Evolutionary conservation across 2,888 invertebrate genomes (phyloP).

Genomic region (Trachelus stipa): DNA sequence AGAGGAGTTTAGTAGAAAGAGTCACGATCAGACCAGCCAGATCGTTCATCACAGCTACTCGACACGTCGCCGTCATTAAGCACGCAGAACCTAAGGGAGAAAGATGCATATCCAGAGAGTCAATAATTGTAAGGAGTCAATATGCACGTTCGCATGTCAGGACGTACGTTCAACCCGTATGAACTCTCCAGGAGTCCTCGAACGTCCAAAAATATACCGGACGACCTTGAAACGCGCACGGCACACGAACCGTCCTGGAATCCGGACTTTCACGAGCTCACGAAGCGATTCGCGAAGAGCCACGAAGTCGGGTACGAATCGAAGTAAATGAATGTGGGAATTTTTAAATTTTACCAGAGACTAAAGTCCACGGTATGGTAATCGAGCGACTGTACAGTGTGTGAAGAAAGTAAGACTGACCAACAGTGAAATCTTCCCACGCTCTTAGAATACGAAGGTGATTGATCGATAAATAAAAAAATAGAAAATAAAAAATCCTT

Average conservation of each 20-base stretch:
- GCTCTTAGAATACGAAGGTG: too few species aligned
- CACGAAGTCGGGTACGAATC: neutral
- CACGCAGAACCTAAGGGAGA: neutral
- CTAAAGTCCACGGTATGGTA: neutral
- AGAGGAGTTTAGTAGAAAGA: neutral
- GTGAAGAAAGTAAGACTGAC: neutral
- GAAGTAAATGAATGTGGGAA: neutral
- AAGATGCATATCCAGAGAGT: neutral
- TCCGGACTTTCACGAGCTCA: conserved; percentile 30
- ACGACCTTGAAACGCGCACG: conserved; percentile 30
- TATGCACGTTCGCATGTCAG: neutral
- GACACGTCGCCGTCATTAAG: neutral
- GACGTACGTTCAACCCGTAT: neutral
- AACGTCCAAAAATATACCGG: neutral
- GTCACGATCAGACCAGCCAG: neutral
- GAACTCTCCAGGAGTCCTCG: neutral
- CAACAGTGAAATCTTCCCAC: neutral
- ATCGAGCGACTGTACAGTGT: neutral
- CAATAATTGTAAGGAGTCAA: neutral
- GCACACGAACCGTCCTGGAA: conserved; percentile 18
- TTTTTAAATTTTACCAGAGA: neutral
- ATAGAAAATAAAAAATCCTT: too few species aligned
- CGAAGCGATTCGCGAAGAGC: neutral
- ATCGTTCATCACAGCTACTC: neutral
- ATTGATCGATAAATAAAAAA: neutral